Evolutionary conservation across 2,888 invertebrate genomes (phyloP).

Genomic region (Nomada hirtipes): DNA sequence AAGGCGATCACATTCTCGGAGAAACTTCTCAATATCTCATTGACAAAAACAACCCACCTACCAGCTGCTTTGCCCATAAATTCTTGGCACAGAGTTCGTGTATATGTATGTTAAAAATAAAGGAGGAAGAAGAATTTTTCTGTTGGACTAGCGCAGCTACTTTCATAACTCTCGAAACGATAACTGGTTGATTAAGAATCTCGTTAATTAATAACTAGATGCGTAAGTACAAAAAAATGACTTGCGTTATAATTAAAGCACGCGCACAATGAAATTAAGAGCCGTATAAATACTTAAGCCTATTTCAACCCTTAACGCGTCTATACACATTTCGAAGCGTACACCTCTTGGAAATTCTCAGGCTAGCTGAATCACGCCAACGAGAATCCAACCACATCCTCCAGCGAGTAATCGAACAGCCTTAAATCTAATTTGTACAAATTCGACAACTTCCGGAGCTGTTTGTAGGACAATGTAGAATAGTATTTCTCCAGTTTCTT

Average conservation of each 20-base stretch:
- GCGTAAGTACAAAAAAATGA: neutral
- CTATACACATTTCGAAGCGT: conserved; percentile 11
- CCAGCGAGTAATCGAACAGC: conserved; percentile 92
- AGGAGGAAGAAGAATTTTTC: neutral
- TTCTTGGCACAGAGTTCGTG: conserved; percentile 53
- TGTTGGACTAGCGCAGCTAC: neutral
- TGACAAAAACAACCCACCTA: conserved; percentile 35
- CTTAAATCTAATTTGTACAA: conserved; percentile 92
- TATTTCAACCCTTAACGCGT: conserved; percentile 18
- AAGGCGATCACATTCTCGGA: neutral
- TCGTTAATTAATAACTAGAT: conserved; percentile 1
- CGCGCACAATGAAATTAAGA: neutral
- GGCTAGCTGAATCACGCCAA: conserved; percentile 85
- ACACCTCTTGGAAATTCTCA: neutral
- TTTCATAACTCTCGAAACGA: neutral
- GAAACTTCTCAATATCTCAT: conserved; percentile 1
- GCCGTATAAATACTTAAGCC: conserved; percentile 3
- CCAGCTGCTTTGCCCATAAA: conserved; percentile 33
- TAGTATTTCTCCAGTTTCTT: conserved; percentile 90
- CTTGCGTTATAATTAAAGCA: neutral
- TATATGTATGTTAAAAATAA: conserved; percentile 40
- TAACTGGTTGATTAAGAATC: neutral
- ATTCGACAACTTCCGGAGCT: conserved; percentile 90
- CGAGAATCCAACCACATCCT: conserved; percentile 92
- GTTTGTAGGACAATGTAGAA: conserved; percentile 89